Conservation (phyloP, 2,113 vertebrate species). For the Micronisus gabar region DNA sequence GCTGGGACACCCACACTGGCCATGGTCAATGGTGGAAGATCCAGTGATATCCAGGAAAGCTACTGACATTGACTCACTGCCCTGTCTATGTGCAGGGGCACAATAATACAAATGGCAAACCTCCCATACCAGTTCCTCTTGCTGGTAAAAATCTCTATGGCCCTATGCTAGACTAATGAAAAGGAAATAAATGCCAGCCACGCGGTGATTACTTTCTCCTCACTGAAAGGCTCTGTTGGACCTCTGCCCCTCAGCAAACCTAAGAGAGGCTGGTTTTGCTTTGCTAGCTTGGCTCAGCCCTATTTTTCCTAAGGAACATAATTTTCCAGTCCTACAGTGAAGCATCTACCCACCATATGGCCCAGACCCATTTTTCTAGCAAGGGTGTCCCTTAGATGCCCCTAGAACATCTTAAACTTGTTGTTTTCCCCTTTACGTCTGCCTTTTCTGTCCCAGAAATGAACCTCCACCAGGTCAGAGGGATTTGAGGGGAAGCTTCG, state of each 20-base stretch:
- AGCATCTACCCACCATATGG: background rate
- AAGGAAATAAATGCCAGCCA: background rate
- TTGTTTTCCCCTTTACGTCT: background rate
- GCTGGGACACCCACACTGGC: background rate
- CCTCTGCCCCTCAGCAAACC: background rate
- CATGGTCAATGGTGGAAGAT: background rate
- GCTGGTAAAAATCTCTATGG: background rate
- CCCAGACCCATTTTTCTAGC: background rate
- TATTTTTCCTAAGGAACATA: background rate
- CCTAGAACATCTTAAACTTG: background rate
- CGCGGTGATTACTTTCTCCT: background rate
- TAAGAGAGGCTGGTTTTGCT: background rate
- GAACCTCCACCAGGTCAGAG: background rate
- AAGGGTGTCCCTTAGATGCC: background rate
- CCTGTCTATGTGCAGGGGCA: background rate
- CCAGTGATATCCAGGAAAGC: background rate
- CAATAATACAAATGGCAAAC: background rate
- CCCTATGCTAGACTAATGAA: background rate
- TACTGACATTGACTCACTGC: background rate
- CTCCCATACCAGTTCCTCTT: background rate
- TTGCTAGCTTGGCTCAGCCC: background rate
- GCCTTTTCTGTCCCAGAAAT: background rate
- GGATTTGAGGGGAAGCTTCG: background rate
- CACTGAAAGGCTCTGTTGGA: background rate
- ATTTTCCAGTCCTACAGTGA: background rate